These are phyloP conservation scores for Sebastiscus albofasciatus DNA, from an alignment of 2,797 vertebrate species.

Conservation along the genomic window DNA sequence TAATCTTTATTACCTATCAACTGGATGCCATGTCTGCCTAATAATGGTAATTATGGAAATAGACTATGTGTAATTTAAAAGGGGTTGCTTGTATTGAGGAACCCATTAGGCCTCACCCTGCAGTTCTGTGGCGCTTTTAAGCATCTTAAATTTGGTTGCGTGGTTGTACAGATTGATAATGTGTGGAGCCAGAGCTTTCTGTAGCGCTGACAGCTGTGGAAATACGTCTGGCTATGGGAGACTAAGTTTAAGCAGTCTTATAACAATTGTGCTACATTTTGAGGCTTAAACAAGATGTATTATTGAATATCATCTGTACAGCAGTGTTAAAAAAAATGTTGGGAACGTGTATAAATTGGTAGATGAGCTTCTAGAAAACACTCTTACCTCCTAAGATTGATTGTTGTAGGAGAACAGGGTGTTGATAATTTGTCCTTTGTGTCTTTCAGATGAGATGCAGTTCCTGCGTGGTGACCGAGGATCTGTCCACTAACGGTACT, in stretches of 20 bases:
- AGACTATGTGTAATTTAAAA: not conserved
- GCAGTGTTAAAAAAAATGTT: not conserved
- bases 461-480: constrained; percentile 39
- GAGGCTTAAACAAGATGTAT: not conserved
- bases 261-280: not conserved
- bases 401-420: not conserved
- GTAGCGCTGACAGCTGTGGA: accelerated
- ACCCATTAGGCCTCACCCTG: not conserved
- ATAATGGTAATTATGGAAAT: not conserved
- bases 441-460: constrained; percentile 53
- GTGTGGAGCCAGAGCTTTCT: too few relatives aligned
- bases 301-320: not conserved
- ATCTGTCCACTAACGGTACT: constrained; percentile 59
- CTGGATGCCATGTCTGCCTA: not conserved
- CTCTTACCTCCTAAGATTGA: not conserved
- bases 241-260: not conserved
- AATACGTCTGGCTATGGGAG: accelerated
- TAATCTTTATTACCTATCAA: not conserved
- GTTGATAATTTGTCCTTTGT: not conserved
- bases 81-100: not conserved
- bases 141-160: not conserved
- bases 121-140: not conserved
- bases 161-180: too few relatives aligned
- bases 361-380: not conserved
- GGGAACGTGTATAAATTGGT: accelerated